Percentiles rank a stretch among this genome's conserved stretches.
phyloP scores from a whole-genome alignment of 2,797 vertebrate species.

The Gymnothorax javanicus region DNA sequence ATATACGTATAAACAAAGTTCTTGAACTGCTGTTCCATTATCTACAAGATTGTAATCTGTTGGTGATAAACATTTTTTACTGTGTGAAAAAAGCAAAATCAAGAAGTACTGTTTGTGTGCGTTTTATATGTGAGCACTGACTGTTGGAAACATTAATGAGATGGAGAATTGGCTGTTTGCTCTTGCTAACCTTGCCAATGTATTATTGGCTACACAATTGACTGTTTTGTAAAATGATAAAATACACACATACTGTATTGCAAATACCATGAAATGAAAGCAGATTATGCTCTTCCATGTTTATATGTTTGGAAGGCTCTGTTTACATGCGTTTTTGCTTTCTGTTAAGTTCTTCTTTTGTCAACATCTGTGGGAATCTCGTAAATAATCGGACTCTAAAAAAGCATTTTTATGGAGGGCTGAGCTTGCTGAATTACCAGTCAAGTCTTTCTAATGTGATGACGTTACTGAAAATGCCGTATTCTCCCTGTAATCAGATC shows the following conservation, averaged over 20 bases:
- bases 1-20: not conserved
- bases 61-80: not conserved
- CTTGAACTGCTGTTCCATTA: not conserved
- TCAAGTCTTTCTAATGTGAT: not conserved
- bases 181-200: no score
- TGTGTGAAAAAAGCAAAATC: not conserved
- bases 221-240: no score
- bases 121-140: not conserved
- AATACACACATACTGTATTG: no score
- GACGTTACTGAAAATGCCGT: not conserved
- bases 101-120: not conserved
- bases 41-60: not conserved
- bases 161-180: not conserved
- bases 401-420: not conserved
- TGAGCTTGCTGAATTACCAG: not conserved
- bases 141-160: not conserved
- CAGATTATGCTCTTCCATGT: no score
- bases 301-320: not conserved
- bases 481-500: not conserved
- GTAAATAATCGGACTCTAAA: slow-evolving; percentile 7
- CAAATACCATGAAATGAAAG: no score
- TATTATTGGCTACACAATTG: no score
- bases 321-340: not conserved
- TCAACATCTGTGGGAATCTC: slow-evolving; percentile 8
- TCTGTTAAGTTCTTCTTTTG: not conserved